These are phyloP conservation scores for Ischnura elegans DNA, from an alignment of 2,888 invertebrate species.

Conservation along the genomic window DNA sequence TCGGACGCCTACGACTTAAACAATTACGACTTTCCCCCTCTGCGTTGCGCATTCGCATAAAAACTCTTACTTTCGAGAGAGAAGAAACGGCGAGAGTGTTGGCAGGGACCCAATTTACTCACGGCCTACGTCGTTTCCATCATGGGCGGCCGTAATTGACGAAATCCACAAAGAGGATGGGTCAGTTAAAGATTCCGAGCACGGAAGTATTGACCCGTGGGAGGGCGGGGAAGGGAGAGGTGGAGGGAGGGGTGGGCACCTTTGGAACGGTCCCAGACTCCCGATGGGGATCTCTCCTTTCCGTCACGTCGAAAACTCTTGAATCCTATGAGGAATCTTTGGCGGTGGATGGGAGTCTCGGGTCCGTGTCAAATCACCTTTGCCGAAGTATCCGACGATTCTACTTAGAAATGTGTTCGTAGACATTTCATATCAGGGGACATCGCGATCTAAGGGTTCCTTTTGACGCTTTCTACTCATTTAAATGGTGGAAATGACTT, in stretches of 20 bases:
- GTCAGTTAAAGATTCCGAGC: neutral
- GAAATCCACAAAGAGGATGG: neutral
- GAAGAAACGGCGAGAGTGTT: neutral
- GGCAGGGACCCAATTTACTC: neutral
- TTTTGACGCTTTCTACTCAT: too few species aligned
- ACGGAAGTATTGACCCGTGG: conserved; percentile 1
- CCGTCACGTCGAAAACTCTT: too few species aligned
- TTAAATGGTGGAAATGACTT: too few species aligned
- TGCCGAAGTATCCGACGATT: too few species aligned
- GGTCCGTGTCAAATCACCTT: too few species aligned
- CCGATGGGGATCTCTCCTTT: neutral
- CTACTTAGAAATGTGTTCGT: too few species aligned
- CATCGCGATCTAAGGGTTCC: too few species aligned
- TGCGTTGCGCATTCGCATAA: neutral
- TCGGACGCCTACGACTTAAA: neutral
- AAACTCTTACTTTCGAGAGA: neutral
- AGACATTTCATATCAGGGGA: too few species aligned
- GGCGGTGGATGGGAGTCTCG: too few species aligned
- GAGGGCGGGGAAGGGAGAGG: neutral
- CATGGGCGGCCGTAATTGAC: neutral
- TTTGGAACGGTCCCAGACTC: neutral
- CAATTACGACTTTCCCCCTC: neutral
- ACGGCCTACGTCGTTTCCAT: neutral
- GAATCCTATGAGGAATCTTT: too few species aligned
- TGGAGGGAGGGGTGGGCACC: neutral